Percentiles rank a stretch among this genome's conserved stretches.
phyloP scores from a whole-genome alignment of 2,113 vertebrate genomes.

The western clawed frog (Xenopus tropicalis) region UCB_Xtro_10.0 CM004449.2:83418001-83418500 shows the following conservation, averaged over 20 bases:
- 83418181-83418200: neutral
- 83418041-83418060: no score
- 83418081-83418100: neutral
- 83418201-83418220: neutral
- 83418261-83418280: conserved; percentile 21
- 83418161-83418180: neutral
- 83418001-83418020: no score
- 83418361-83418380: conserved; percentile 40
- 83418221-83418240: conserved; percentile 1
- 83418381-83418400: conserved; percentile 31
- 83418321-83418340: conserved; percentile 36
- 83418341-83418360: conserved; percentile 39
- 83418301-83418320: conserved; percentile 27
- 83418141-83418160: neutral
- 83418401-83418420: conserved; percentile 43
- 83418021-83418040: no score
- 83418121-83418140: neutral
- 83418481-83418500: conserved; percentile 45
- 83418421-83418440: conserved; percentile 45
- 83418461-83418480: conserved; percentile 44
- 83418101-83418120: neutral
- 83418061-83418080: no score
- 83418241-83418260: conserved; percentile 27
- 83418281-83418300: conserved; percentile 30
- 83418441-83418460: conserved; percentile 41